Percentiles rank a stretch among this genome's conserved stretches.
Evolutionary conservation across 2,113 vertebrate species (phyloP).

Genomic region (Camelus dromedarius): DNA sequence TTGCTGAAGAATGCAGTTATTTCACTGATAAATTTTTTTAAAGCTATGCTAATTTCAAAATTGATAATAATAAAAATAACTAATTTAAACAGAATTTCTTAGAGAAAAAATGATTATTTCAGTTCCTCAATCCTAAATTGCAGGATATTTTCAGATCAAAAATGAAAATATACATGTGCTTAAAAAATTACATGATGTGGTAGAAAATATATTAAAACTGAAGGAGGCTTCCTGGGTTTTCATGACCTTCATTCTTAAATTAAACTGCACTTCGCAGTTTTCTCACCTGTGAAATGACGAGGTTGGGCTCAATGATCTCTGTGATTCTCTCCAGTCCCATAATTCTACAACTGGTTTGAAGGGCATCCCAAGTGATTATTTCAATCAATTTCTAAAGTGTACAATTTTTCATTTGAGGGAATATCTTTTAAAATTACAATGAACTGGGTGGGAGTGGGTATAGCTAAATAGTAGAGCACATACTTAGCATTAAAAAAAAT

Average conservation of each 20-base stretch:
- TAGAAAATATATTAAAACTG: neutral
- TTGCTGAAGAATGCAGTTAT: neutral
- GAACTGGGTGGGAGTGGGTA: neutral
- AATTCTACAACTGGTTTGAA: neutral
- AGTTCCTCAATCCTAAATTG: neutral
- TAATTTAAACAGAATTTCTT: neutral
- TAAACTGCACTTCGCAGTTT: neutral
- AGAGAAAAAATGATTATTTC: neutral
- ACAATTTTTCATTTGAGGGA: neutral
- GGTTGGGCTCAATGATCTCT: neutral
- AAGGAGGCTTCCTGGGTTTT: neutral
- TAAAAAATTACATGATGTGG: neutral
- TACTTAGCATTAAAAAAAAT: neutral
- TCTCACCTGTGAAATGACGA: neutral
- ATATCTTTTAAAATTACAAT: neutral
- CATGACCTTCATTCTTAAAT: neutral
- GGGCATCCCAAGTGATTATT: neutral
- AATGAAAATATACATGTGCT: neutral
- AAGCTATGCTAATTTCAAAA: neutral
- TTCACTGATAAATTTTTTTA: neutral
- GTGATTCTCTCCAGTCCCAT: neutral
- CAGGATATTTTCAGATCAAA: neutral
- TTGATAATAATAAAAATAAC: neutral
- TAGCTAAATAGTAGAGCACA: too few species aligned
- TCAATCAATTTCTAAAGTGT: slow-evolving; percentile 47